Evolutionary conservation across 2,113 vertebrate genomes (phyloP).

Genomic region (Dolichotis patagonum): DNA sequence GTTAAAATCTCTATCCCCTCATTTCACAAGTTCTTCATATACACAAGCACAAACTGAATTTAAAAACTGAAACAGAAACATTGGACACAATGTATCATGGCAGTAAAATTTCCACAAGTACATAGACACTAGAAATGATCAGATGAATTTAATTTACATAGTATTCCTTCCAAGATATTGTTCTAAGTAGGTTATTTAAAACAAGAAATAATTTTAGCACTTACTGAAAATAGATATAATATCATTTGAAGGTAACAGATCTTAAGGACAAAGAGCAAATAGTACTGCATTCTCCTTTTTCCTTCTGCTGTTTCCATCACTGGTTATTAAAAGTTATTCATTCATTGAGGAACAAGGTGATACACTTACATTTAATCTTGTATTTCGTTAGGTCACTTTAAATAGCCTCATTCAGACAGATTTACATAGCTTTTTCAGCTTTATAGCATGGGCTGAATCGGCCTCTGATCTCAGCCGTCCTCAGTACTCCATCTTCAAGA

Average conservation of each 20-base stretch:
- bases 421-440: not conserved
- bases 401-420: not conserved
- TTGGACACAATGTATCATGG: not conserved
- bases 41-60: not conserved
- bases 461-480: not conserved
- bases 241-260: not conserved
- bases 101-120: not conserved
- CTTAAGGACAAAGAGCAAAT: constrained; percentile 18
- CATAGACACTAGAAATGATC: not conserved
- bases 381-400: not conserved
- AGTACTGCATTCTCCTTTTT: not conserved
- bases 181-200: constrained; percentile 7
- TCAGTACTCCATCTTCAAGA: not conserved
- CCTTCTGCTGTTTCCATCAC: not conserved
- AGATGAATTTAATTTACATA: not conserved
- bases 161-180: not conserved
- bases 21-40: not conserved
- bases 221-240: not conserved
- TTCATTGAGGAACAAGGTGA: not conserved
- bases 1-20: not conserved
- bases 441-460: not conserved
- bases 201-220: not conserved
- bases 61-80: constrained; percentile 22
- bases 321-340: constrained; percentile 37
- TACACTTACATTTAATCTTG: constrained; percentile 36